phyloP scores from a whole-genome alignment of 1,140 invertebrate genomes.

The Ladona fulva region DNA sequence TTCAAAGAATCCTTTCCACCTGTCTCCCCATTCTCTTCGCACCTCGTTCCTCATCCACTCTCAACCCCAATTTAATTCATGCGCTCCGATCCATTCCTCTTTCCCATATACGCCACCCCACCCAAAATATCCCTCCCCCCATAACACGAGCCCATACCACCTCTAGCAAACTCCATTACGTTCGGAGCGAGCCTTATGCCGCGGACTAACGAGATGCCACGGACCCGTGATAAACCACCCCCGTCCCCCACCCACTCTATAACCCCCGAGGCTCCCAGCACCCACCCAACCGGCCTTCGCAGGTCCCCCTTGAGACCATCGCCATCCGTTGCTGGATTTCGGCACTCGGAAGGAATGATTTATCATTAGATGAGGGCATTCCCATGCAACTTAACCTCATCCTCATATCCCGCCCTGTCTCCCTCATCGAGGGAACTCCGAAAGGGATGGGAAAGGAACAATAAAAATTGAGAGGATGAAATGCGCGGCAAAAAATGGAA shows the following conservation, averaged over 20 bases:
- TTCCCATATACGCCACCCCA: neutral
- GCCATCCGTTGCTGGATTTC: neutral
- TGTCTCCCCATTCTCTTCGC: neutral
- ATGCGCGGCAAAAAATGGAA: too few relatives aligned
- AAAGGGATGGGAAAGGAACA: neutral
- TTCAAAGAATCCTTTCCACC: neutral
- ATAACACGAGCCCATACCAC: neutral
- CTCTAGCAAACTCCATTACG: neutral
- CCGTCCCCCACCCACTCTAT: neutral
- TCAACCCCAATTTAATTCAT: conserved; percentile 10
- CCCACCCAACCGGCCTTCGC: neutral
- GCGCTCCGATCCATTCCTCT: neutral
- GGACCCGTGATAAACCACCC: neutral
- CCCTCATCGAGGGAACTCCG: neutral
- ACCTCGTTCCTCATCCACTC: neutral
- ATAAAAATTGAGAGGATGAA: too few relatives aligned
- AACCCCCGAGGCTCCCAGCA: neutral
- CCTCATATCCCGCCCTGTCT: neutral
- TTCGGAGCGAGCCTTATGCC: neutral
- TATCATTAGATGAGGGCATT: neutral
- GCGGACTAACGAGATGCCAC: conserved; percentile 6
- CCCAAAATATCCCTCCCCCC: neutral
- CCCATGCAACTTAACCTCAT: neutral
- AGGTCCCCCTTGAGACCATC: neutral
- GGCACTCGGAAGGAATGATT: neutral